Base-by-base conservation (phyloP, 2,888 invertebrate genomes). In the Agrotis ipsilon region DNA sequence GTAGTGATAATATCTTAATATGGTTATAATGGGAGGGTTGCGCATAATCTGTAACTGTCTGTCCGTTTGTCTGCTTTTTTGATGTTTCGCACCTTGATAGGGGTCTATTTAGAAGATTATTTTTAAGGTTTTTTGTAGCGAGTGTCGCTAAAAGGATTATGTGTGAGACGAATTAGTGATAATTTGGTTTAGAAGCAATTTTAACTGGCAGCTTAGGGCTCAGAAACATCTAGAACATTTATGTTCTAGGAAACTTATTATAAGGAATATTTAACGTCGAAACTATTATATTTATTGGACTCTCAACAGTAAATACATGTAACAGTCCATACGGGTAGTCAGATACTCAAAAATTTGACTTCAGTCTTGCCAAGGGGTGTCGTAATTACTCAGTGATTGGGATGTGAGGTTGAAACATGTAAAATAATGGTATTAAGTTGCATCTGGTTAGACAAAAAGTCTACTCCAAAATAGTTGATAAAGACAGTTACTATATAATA, bases 21-120 rank as follows among this genome's bases (percentile, higher is more conserved):
- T 93, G 92, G 90, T 93, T 94, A 90, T 93, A 91, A 94, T 94
- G 89, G 91, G 75, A 81, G 90, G 93, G 92, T 91, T 90, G 92
- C 87, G 88, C 87, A 89, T 95, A 95, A 96, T 96, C 96, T 96
- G 94, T 95, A 95, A 95, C 95, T 96, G 96, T 95, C 95, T 93
- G 91, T 89, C 81, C 82, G 89, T 91, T 92, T 55, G 55, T 55
- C 13, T 55, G 32, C 32, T 57, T 77, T 86, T 91, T 91, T 91
- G 90, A 91, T 88, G 77, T 90, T 94, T 94, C 86, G 92, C 95
- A 95, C 95, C 95, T 94, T 94, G 91, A 82, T 81, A 84, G 89
- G 87, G 89, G 86, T 73, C 85, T 92, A 92, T 93, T 90, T 87
- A 81, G 79, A 78, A 58, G 70, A 60, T 72, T 68, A 76, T 32